Evolutionary conservation across 2,113 vertebrate genomes (phyloP), one percentile per base, ranked within the genome.

Genomic region (Mugil cephalus): DNA sequence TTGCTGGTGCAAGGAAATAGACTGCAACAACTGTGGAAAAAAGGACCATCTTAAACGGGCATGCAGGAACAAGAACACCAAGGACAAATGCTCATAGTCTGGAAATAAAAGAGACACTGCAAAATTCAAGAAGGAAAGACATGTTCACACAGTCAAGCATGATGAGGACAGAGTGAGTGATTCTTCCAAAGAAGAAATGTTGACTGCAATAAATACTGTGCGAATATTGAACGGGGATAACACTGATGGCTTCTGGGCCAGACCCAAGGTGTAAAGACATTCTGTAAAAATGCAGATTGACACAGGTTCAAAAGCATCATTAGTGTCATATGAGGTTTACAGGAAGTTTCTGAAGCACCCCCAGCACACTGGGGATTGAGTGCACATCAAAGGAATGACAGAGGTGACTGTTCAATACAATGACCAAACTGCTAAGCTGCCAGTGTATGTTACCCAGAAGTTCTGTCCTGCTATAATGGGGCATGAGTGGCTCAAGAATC

Each of bases 341-440:
- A 48, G 4, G 13, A 58, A 58, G 4, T 15, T 7, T 6, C 4
- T 48, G 17, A 45, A 19, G 1, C 64, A 69, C 13, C 21, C 55
- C 4, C 30, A 3, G 1, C 45, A 68, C 17, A 59, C 47, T 3
- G 64, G 64, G 17, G 45, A 67, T 35, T 9, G 2, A 47, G 52
- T 77, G 19, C 48, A 6, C 2, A 69, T 50, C 4, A 48, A 54
- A 51, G 40, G 66, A 10, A 47, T 69, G n/a, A 55, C 35, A 14
- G 56, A 63, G 5, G 50, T 69, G 4, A 46, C 42, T 17, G 52
- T 80, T 5, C 62, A 62, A 6, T 59, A 14, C 7, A 53, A 54
- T 10, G n/a, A n/a, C 13, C 61, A 67, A 46, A 61, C 30, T 24
- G 38, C 34, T 0, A 56, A 15, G 15, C 14, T 65, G 0, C 17